phyloP scores from a whole-genome alignment of 2,113 vertebrate species.

The Podilymbus podiceps region DNA sequence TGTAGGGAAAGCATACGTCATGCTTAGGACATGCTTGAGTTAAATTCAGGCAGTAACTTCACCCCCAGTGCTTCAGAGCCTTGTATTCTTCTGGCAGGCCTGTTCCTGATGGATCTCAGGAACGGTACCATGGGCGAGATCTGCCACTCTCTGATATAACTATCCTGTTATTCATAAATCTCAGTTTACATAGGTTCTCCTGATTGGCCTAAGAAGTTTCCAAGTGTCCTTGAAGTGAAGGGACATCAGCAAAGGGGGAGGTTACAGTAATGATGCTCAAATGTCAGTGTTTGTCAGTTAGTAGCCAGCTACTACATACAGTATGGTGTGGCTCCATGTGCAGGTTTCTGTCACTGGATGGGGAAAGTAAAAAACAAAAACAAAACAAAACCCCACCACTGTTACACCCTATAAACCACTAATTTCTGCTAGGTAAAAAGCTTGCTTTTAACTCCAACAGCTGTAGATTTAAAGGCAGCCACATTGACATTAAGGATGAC shows the following conservation, averaged over 20 bases:
- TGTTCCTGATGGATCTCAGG: background rate
- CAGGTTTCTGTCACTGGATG: background rate
- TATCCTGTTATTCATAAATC: background rate
- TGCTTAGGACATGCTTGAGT: background rate
- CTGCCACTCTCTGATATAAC: background rate
- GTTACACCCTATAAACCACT: background rate
- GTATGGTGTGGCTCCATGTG: background rate
- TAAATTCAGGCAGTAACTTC: background rate
- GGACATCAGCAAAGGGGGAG: background rate
- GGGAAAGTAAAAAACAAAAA: background rate
- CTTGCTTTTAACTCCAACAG: background rate
- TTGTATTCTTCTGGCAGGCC: background rate
- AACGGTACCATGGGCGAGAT: background rate
- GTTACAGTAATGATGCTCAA: background rate
- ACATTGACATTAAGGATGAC: background rate
- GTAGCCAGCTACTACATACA: background rate
- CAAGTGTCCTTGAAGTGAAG: background rate
- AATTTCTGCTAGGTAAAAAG: background rate
- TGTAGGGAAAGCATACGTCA: background rate
- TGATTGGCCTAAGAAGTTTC: background rate
- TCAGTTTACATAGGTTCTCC: background rate
- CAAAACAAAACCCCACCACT: too few relatives aligned
- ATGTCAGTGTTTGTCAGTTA: background rate
- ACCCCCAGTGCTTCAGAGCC: background rate
- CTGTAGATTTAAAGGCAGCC: background rate